Evolutionary conservation across 2,113 vertebrate genomes (phyloP).

Genomic region (Hoplias malabaricus): DNA sequence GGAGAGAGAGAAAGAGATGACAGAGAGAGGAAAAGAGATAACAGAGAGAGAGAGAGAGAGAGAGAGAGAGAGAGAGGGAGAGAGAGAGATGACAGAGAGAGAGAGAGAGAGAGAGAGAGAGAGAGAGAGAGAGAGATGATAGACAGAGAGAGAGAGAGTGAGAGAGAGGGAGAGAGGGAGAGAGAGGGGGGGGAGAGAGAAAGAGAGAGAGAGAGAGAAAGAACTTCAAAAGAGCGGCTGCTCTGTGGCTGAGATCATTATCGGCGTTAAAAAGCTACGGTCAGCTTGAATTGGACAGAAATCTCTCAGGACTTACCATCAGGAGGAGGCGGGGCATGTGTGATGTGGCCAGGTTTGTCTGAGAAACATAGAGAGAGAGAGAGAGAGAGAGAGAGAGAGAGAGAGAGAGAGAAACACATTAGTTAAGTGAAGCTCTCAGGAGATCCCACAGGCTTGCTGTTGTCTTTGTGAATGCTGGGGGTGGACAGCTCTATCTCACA

Average conservation of each 20-base stretch:
- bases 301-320: slow-evolving; percentile 86
- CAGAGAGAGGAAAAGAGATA: no score
- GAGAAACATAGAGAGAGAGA: slow-evolving; percentile 67
- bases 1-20: no score
- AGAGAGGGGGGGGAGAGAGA: no score
- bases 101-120: no score
- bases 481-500: slow-evolving; percentile 20
- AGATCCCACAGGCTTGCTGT: slow-evolving; percentile 52
- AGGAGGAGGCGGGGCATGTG: slow-evolving; percentile 75
- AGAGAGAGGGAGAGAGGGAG: no score
- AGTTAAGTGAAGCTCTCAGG: slow-evolving; percentile 59
- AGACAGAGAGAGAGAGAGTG: no score
- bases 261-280: slow-evolving; percentile 50
- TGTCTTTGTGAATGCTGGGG: slow-evolving; percentile 55
- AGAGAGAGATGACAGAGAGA: no score
- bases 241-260: slow-evolving; percentile 57
- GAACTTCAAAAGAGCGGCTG: slow-evolving; percentile 61
- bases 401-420: no score
- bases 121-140: no score
- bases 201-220: no score
- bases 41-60: no score
- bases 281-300: slow-evolving; percentile 47
- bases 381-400: slow-evolving; percentile 49
- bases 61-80: no score
- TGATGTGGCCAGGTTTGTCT: slow-evolving; percentile 94